Conservation (phyloP, 2,888 invertebrate genomes). For the Agrochola lota region DNA sequence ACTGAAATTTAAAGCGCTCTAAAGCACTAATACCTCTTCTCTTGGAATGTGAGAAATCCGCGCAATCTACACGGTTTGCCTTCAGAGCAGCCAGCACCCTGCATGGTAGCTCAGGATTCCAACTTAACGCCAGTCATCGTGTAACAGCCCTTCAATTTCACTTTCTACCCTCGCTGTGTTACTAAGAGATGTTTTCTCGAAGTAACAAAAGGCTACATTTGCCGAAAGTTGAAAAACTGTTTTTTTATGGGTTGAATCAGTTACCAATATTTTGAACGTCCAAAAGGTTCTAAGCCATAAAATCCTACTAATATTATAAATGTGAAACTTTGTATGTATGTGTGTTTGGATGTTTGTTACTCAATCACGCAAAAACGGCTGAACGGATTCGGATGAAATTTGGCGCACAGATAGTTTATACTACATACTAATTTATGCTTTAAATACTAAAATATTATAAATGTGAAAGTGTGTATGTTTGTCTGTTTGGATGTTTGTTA, state of each 20-base stretch:
- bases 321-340: too few species aligned
- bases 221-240: neutral
- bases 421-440: too few species aligned
- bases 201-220: neutral
- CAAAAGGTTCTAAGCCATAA: neutral
- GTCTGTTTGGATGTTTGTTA: too few species aligned
- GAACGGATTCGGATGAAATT: too few species aligned
- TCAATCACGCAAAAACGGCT: too few species aligned
- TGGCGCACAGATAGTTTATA: too few species aligned
- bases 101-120: slow-evolving; percentile 60
- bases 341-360: too few species aligned
- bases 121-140: slow-evolving; percentile 72
- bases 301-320: too few species aligned
- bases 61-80: slow-evolving; percentile 37
- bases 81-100: slow-evolving; percentile 37
- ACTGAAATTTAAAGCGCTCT: slow-evolving; percentile 17
- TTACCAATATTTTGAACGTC: neutral
- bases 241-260: neutral
- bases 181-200: slow-evolving; percentile 51
- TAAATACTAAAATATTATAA: too few species aligned
- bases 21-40: slow-evolving; percentile 1
- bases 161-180: slow-evolving; percentile 61
- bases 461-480: too few species aligned
- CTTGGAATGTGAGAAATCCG: slow-evolving; percentile 56
- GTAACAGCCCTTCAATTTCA: slow-evolving; percentile 71